Percentiles rank a stretch among this genome's conserved stretches.
phyloP scores from a whole-genome alignment of 1,140 invertebrate genomes.

The Camponotus floridanus region DNA sequence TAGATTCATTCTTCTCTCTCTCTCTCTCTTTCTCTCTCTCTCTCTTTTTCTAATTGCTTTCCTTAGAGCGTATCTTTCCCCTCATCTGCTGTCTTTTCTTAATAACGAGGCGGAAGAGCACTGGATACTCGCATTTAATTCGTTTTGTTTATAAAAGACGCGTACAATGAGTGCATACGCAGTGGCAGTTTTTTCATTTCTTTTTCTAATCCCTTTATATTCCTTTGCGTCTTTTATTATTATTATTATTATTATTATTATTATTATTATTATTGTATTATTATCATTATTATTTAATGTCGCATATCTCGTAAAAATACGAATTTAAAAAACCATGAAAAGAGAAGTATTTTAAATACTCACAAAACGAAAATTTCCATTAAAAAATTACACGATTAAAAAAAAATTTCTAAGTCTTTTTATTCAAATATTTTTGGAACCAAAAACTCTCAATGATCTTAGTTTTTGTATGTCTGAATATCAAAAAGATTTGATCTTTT shows the following conservation, averaged over 20 bases:
- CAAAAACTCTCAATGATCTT: background rate
- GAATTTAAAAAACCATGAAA: slow-evolving; percentile 25
- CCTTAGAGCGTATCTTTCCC: slow-evolving; percentile 16
- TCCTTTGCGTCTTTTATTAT: slow-evolving; percentile 25
- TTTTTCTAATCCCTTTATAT: slow-evolving; percentile 17
- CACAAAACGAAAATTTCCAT: slow-evolving; percentile 16
- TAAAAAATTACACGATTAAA: background rate
- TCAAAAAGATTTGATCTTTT: background rate
- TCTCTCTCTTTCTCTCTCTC: background rate
- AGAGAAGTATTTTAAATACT: slow-evolving; percentile 29
- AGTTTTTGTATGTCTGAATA: background rate
- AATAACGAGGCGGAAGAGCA: slow-evolving; percentile 81
- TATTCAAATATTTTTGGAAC: background rate
- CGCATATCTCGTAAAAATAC: background rate
- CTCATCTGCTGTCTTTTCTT: slow-evolving; percentile 29
- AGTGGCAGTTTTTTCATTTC: slow-evolving; percentile 69
- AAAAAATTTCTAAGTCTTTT: background rate
- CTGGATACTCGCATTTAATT: slow-evolving; percentile 74
- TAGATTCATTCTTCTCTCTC: slow-evolving; percentile 70
- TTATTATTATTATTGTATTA: slow-evolving; percentile 39
- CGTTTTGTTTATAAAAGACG: slow-evolving; percentile 54
- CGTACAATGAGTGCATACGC: slow-evolving; percentile 54
- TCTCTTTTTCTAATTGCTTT: background rate
- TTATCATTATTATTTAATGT: slow-evolving; percentile 39
- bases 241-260: slow-evolving; percentile 35